These are phyloP conservation scores for Acanthoscelides obtectus DNA, from an alignment of 2,888 invertebrate species.

Conservation along the genomic window DNA sequence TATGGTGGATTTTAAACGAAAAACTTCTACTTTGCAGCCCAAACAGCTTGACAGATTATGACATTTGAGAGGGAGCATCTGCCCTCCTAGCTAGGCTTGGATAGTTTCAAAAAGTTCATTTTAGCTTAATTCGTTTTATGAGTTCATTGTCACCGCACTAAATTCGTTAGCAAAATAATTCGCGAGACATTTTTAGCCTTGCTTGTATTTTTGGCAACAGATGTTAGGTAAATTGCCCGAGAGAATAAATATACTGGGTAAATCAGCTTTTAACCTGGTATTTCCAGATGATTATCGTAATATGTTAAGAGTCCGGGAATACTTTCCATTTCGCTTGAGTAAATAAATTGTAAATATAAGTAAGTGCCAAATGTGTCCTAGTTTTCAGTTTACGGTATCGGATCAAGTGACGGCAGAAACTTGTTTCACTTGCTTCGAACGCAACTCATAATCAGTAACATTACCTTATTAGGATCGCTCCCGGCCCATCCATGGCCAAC, in stretches of 20 bases:
- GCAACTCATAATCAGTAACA: too few species aligned
- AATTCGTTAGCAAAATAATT: background rate
- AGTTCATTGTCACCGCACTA: background rate
- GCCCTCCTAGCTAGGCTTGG: too few species aligned
- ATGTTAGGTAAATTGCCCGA: background rate
- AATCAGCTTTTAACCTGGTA: background rate
- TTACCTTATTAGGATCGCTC: too few species aligned
- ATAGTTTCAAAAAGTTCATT: too few species aligned
- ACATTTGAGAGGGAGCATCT: too few species aligned
- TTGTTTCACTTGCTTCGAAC: too few species aligned
- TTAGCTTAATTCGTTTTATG: background rate
- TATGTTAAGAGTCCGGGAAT: background rate
- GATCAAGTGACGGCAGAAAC: too few species aligned
- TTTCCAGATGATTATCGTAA: background rate
- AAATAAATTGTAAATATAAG: background rate
- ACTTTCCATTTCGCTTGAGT: background rate
- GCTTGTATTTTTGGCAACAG: background rate
- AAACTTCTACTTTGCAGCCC: too few species aligned
- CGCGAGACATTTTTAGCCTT: background rate
- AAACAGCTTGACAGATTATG: too few species aligned
- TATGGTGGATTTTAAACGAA: too few species aligned
- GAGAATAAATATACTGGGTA: background rate
- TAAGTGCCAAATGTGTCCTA: background rate
- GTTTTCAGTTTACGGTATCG: too few species aligned
- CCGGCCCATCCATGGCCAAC: too few species aligned